Conservation (phyloP, 2,113 vertebrate species). For the Nothoprocta perdicaria region DNA sequence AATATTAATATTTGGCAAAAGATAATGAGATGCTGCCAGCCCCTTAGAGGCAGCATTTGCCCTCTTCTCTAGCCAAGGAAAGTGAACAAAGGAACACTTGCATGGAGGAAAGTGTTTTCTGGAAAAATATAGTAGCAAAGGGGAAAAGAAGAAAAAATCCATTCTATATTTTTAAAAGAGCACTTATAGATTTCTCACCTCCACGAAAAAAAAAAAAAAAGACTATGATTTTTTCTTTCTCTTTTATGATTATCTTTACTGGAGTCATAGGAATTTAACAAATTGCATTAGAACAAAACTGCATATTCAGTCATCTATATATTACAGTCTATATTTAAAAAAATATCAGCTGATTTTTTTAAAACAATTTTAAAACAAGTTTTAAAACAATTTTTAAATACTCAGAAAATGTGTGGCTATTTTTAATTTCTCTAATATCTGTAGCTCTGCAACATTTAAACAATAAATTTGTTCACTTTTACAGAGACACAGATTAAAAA, state of each 20-base stretch:
- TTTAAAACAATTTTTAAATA: neutral
- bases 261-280: neutral
- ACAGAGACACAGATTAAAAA: neutral
- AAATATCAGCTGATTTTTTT: neutral
- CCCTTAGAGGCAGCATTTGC: neutral
- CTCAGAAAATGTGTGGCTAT: neutral
- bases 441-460: neutral
- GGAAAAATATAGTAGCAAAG: neutral
- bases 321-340: neutral
- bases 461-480: neutral
- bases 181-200: neutral
- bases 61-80: neutral
- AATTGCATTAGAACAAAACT: neutral
- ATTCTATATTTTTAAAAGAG: neutral
- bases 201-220: neutral
- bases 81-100: neutral
- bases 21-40: neutral
- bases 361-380: neutral
- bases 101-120: neutral
- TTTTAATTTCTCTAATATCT: neutral
- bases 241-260: neutral
- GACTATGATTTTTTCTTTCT: neutral
- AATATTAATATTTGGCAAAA: conserved; percentile 21
- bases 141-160: too few relatives aligned
- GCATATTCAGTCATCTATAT: neutral